Base-by-base conservation (phyloP, 2,113 vertebrate genomes). In the Alexandromys fortis region DNA sequence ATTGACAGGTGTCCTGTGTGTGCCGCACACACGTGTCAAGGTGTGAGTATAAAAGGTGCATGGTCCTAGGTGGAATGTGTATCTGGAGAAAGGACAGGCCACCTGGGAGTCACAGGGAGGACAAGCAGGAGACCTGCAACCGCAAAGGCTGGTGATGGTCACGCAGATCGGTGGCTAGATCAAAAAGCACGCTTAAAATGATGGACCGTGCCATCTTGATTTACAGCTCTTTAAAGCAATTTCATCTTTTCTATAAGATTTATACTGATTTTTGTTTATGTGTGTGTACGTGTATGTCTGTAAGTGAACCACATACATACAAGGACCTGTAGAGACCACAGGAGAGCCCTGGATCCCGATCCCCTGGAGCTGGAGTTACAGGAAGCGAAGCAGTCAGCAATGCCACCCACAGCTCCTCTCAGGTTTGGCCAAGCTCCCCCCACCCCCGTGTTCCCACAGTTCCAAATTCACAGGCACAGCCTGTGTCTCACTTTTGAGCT, bases 51-150 rank as follows among this genome's bases (percentile, higher is more conserved):
- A 7, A 52, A 89, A 47, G 52, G 35, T 19, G 30, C 24, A 0
- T 1, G 8, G 52, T 68, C 55, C 45, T 14, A 21, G 3, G 0
- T 3, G 33, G 58, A 63, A 1, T 7, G 1, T 5, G 3, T 13
- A 17, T 7, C 7, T 13, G 65, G 72, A 38, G 65, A 65, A 24
- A 55, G 24, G 17, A 3, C 19, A 38, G 0, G 35, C 42, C 16
- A 35, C 61, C 58, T 3, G 0, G 3, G 92, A 47, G 65, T 38
- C 9, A 21, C n/a, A 10, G 42, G 55, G 33, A 63, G 42, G 35
- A 10, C 28, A 52, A 35, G 26, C 6, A 35, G 12, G 12, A 38
- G 9, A 76, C 3, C 13, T 26, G 33, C 13, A 38, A 14, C 7
- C 52, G 65, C 33, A 70, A 49, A 88, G 49, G 22, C 24, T 42